These are phyloP conservation scores for Lutraria rhynchaena DNA, from an alignment of 1,140 invertebrate genomes.

Conservation along the genomic window DNA sequence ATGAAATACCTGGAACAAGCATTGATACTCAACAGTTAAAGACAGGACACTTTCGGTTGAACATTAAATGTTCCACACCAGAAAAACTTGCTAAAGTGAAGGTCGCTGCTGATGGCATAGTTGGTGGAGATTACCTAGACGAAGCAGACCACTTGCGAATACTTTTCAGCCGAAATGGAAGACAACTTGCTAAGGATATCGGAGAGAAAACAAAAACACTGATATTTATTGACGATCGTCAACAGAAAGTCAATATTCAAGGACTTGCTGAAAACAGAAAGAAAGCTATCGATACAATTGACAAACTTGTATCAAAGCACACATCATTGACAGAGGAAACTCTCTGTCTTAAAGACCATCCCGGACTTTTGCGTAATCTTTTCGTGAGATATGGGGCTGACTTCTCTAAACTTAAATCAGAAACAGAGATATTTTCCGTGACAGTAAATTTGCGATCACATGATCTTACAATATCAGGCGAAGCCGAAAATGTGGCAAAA, in stretches of 20 bases:
- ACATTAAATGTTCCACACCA: constrained; percentile 59
- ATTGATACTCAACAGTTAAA: constrained; percentile 38
- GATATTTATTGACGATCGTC: constrained; percentile 66
- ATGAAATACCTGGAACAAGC: background rate
- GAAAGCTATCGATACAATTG: constrained; percentile 51
- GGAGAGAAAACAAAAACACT: constrained; percentile 60
- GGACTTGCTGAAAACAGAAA: constrained; percentile 53
- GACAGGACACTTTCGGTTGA: constrained; percentile 58
- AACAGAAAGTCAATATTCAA: constrained; percentile 65
- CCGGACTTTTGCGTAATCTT: constrained; percentile 72
- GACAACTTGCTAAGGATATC: constrained; percentile 54
- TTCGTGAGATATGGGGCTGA: constrained; percentile 60
- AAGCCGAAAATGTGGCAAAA: constrained; percentile 60
- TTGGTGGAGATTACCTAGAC: constrained; percentile 64
- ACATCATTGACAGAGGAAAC: constrained; percentile 37
- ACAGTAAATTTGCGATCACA: constrained; percentile 64
- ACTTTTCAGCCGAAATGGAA: constrained; percentile 66
- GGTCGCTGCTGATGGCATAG: constrained; percentile 49
- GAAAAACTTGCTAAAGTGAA: constrained; percentile 59
- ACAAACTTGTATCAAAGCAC: constrained; percentile 60
- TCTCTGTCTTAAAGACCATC: constrained; percentile 66
- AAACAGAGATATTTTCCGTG: constrained; percentile 48
- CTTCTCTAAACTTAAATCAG: constrained; percentile 56
- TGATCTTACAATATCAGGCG: constrained; percentile 66
- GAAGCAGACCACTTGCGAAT: constrained; percentile 7